phyloP scores from a whole-genome alignment of 2,113 vertebrate genomes.

The Origma solitaria region DNA sequence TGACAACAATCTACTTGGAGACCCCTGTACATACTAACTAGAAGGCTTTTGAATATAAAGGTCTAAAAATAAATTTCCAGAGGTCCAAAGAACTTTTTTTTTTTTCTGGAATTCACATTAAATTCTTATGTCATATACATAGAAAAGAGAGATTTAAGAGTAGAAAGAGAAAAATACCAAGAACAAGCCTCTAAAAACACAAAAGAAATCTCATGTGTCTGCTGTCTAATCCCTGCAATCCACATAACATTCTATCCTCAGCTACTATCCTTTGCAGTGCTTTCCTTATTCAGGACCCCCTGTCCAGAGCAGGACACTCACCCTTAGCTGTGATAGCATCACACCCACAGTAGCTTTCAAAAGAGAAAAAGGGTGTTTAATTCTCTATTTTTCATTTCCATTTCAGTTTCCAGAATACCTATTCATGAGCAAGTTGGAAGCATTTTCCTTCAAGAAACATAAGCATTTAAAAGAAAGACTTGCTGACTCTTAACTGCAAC shows the following conservation, averaged over 20 bases:
- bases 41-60: background rate
- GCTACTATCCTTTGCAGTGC: background rate
- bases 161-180: background rate
- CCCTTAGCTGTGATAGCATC: background rate
- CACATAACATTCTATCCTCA: background rate
- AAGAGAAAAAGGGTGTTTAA: rapidly evolving
- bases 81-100: background rate
- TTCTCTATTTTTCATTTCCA: background rate
- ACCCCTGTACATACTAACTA: background rate
- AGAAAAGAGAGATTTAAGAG: background rate
- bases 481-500: background rate
- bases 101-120: background rate
- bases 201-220: background rate
- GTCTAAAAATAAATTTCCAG: background rate
- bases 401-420: background rate
- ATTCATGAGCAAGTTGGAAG: background rate
- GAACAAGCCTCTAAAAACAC: background rate
- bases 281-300: background rate
- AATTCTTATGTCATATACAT: background rate
- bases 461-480: background rate
- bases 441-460: background rate
- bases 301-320: background rate
- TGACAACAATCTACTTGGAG: background rate
- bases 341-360: background rate
- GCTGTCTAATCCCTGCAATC: background rate